Conservation (phyloP, 1,140 invertebrate genomes). For the Spodoptera frugiperda region DNA sequence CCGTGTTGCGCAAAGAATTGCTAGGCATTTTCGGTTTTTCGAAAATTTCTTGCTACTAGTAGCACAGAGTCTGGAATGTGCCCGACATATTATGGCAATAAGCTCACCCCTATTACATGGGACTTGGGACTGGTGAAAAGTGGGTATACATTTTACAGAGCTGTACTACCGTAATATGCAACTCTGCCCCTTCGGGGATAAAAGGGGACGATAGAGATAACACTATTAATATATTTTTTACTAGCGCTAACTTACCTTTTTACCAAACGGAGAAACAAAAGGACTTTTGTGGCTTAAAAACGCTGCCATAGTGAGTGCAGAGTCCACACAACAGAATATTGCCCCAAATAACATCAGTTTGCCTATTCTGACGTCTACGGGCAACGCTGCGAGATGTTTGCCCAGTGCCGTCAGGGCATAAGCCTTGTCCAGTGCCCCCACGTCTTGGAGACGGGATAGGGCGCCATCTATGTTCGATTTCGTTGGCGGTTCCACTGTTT, state of each 20-base stretch:
- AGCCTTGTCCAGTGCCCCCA: conserved; percentile 94
- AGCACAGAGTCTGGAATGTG: too few relatives aligned
- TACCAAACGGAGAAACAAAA: conserved; percentile 92
- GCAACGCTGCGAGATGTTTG: conserved; percentile 94
- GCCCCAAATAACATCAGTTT: conserved; percentile 96
- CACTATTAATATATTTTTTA: too few relatives aligned
- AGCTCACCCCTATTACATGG: too few relatives aligned
- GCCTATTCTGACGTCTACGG: conserved; percentile 95
- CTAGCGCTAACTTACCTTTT: conserved; percentile 87
- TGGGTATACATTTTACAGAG: too few relatives aligned
- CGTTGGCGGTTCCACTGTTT: conserved; percentile 93
- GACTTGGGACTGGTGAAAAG: too few relatives aligned
- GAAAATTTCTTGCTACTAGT: too few relatives aligned
- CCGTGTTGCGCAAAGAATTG: too few relatives aligned
- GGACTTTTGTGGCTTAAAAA: conserved; percentile 95
- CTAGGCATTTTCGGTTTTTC: too few relatives aligned
- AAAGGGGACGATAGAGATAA: too few relatives aligned
- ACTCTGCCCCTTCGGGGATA: too few relatives aligned
- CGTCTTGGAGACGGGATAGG: conserved; percentile 91
- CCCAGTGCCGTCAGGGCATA: conserved; percentile 95
- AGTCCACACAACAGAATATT: conserved; percentile 97
- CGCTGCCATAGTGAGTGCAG: conserved; percentile 96
- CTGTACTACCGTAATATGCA: too few relatives aligned
- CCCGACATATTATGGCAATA: too few relatives aligned
- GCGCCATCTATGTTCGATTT: conserved; percentile 92